Base-by-base conservation (phyloP, 2,888 invertebrate genomes). In the Drosophila formosana region DNA sequence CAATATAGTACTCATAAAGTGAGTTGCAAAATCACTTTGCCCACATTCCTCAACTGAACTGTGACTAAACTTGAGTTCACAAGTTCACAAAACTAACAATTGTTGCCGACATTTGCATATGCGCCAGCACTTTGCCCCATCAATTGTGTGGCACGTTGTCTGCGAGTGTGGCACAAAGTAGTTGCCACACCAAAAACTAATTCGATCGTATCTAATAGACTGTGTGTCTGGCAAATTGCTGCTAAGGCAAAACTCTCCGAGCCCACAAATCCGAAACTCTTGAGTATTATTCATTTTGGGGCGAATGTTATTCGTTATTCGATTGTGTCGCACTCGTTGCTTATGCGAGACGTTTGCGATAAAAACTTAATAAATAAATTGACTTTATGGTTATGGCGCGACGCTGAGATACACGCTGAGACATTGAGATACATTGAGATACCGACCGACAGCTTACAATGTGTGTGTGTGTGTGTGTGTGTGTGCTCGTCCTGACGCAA, bases 291-390 rank as follows among this genome's bases (percentile, higher is more conserved):
- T 63, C 58, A 64, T 52, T 50, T 26, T 41, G 41, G 37, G n/a
- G 4, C 4, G n/a, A 72, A 76, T 72, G 60, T 72, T 67, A 72
- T 76, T 71, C 64, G 57, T 55, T 74, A 53, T 13, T 41, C 39
- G 46, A 72, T 62, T 63, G 53, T 64, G 53, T 64, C 69, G 66
- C 60, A 64, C 66, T 52, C 52, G 32, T 18, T 18, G 5, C 39
- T 41, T 49, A 41, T 71, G 64, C 75, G 86, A 83, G 82, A 87
- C 83, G 69, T 77, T 88, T 83, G 87, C 84, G 89, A 85, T 85
- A 85, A 85, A 85, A 85, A 85, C 85, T 85, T 85, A 88, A 85
- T 85, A 85, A 88, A 85, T 85, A 85, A 85, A 85, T 85, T 85
- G 85, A 83, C 77, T 88, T 88, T 83, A 83, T 88, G 87, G 89